phyloP scores from a whole-genome alignment of 2,888 invertebrate species.

The Augiades crinisus region DNA sequence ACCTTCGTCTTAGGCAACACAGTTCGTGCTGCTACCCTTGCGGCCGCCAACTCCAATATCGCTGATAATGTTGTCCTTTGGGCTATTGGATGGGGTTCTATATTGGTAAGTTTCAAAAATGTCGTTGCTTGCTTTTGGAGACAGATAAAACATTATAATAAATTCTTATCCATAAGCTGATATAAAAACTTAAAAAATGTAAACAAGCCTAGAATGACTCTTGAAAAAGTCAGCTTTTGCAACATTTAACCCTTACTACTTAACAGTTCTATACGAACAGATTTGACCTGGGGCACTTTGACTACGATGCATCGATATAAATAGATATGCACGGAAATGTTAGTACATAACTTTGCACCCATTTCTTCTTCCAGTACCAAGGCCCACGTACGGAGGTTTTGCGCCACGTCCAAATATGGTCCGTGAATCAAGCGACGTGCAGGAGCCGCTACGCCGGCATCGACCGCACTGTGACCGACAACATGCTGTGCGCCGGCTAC shows the following conservation, averaged over 20 bases:
- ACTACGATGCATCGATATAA: too few relatives aligned
- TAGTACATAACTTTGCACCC: too few relatives aligned
- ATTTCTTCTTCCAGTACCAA: slow-evolving; percentile 17
- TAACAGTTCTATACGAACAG: too few relatives aligned
- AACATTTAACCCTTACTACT: too few relatives aligned
- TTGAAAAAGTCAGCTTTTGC: too few relatives aligned
- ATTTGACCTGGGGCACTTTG: too few relatives aligned
- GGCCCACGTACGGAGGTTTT: slow-evolving; percentile 40
- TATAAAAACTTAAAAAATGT: too few relatives aligned
- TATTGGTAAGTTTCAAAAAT: slow-evolving; percentile 38
- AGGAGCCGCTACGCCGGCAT: slow-evolving; percentile 38
- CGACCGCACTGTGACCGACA: slow-evolving; percentile 40
- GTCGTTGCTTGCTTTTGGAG: too few relatives aligned
- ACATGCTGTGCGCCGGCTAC: slow-evolving; percentile 58
- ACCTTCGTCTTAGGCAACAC: slow-evolving; percentile 29
- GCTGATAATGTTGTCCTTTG: slow-evolving; percentile 41
- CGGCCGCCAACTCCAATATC: slow-evolving; percentile 39
- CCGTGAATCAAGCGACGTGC: slow-evolving; percentile 43
- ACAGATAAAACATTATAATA: too few relatives aligned
- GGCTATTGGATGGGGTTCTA: slow-evolving; percentile 46
- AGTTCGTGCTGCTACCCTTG: slow-evolving; percentile 36
- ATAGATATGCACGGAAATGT: too few relatives aligned
- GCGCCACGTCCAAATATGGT: slow-evolving; percentile 46
- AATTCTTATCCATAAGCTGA: too few relatives aligned
- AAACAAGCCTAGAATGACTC: too few relatives aligned